Base-by-base conservation (phyloP, 2,113 vertebrate genomes). In the Tupaia chinensis region DNA sequence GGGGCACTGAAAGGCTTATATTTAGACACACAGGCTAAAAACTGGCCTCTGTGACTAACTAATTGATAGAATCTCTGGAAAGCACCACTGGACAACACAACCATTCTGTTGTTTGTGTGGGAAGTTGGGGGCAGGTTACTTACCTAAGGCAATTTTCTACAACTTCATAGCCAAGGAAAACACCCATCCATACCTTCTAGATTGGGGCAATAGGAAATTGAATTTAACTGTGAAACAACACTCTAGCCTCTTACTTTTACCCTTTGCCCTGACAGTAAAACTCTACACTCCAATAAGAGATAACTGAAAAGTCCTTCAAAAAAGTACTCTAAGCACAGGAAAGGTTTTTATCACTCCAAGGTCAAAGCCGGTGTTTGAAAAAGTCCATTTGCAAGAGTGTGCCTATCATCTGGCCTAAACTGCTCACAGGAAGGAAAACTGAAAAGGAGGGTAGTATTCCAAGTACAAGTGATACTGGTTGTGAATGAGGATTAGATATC, bases 321-420 rank as follows among this genome's bases (percentile, higher is more conserved):
- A 81, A 86, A 20, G 23, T 25, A 44, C 10, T n/a, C 23, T 54
- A 10, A 56, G n/a, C 8, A 7, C n/a, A 54, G 4, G 15, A 27
- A 68, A 89, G 29, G 2, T 80, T 96, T 96, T 95, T 94, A 96
- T 89, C 34, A 60, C 61, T 82, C 44, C 29, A 91, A 80, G 82
- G 82, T 56, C 70, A 68, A 96, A 81, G 88, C 20, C 81, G 72
- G 61, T 60, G 29, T 91, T 76, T 58, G 34, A 91, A 74, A 86
- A 95, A 86, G 69, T 95, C n/a, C 4, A 9, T 77, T 68, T 72
- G 54, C 8, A 68, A 65, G 84, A 83, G 83, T 25, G 7, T 93
- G 83, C 79, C 66, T 87, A 8, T 86, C 66, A 79, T 61, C 85
- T 70, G 17, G 44, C n/a, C 22, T 32, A 69, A 83, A 1, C 34